A percentile compares a stretch with the other conserved stretches of the same genome.
Evolutionary conservation across 2,797 vertebrate species (phyloP).

Genomic region (Fistularia tabacaria): DNA sequence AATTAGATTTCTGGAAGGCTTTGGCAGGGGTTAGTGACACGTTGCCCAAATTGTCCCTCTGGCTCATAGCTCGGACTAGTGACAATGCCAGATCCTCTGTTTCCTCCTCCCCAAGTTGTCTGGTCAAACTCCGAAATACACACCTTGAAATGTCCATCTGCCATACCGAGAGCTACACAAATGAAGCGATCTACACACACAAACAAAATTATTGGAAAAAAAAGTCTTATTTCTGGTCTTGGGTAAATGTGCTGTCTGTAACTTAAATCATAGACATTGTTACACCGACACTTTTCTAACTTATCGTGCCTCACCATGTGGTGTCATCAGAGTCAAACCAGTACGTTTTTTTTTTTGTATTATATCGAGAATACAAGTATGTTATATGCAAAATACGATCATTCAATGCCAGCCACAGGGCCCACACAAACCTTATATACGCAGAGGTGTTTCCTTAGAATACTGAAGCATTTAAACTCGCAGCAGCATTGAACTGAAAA

Average conservation of each 20-base stretch:
- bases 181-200: too few species aligned
- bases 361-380: slow-evolving; percentile 26
- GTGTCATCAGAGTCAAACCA: slow-evolving; percentile 16
- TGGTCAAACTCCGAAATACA: too few species aligned
- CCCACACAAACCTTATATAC: slow-evolving; percentile 6
- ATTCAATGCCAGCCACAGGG: slow-evolving; percentile 15
- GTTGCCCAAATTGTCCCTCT: slow-evolving; percentile 8
- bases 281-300: slow-evolving; percentile 18
- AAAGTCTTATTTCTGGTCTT: background rate
- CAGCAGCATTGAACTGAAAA: slow-evolving; percentile 2
- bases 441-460: slow-evolving; percentile 28
- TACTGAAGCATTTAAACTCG: slow-evolving; percentile 48
- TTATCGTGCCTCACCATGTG: slow-evolving; percentile 40
- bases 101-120: background rate
- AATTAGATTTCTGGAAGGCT: slow-evolving; percentile 21
- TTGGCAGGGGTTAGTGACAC: slow-evolving; percentile 15
- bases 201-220: too few species aligned
- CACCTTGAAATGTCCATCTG: too few species aligned
- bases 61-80: slow-evolving; percentile 13
- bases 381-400: slow-evolving; percentile 29
- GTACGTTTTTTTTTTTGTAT: slow-evolving; percentile 19
- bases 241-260: slow-evolving; percentile 10
- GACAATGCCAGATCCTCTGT: slow-evolving; percentile 23
- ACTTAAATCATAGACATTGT: slow-evolving; percentile 9
- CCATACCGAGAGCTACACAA: too few species aligned